These are phyloP conservation scores for Anolis apletophallus DNA, from an alignment of 2,797 vertebrate species.

Conservation along the genomic window DNA sequence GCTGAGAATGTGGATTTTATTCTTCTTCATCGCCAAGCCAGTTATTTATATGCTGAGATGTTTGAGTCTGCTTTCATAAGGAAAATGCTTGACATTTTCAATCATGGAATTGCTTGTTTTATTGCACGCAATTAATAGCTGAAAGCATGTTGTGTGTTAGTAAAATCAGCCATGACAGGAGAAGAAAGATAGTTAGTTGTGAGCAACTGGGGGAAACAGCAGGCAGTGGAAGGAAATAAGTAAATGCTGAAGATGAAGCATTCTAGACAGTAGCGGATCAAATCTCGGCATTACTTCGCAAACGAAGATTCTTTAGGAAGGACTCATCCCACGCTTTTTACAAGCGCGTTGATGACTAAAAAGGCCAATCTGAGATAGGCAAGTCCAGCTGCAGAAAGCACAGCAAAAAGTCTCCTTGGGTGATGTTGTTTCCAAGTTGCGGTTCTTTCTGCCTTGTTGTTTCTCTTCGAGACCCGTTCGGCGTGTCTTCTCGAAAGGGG, in stretches of 20 bases:
- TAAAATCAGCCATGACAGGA: background rate
- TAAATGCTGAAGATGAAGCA: background rate
- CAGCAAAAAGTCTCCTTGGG: too few relatives aligned
- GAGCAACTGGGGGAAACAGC: background rate
- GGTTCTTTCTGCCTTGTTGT: too few relatives aligned
- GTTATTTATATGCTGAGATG: slow-evolving; percentile 47
- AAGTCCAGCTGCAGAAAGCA: too few relatives aligned
- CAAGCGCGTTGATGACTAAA: too few relatives aligned
- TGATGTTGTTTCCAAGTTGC: too few relatives aligned
- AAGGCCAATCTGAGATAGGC: too few relatives aligned
- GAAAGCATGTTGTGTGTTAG: background rate
- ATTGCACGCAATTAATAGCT: background rate
- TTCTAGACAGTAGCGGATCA: background rate
- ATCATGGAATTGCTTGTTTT: slow-evolving; percentile 34
- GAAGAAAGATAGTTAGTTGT: background rate
- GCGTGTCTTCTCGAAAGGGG: too few relatives aligned
- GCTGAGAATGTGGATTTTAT: slow-evolving; percentile 44
- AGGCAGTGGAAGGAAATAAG: background rate
- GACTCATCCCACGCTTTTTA: too few relatives aligned
- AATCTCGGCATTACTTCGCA: too few relatives aligned
- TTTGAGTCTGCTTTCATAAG: slow-evolving; percentile 53
- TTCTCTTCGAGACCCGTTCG: too few relatives aligned
- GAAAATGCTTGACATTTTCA: slow-evolving; percentile 44
- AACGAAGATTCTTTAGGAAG: too few relatives aligned
- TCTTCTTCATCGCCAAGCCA: background rate